Evolutionary conservation across 2,113 vertebrate genomes (phyloP), one percentile per base, ranked within the genome.

Genomic region (Agelaius tricolor): DNA sequence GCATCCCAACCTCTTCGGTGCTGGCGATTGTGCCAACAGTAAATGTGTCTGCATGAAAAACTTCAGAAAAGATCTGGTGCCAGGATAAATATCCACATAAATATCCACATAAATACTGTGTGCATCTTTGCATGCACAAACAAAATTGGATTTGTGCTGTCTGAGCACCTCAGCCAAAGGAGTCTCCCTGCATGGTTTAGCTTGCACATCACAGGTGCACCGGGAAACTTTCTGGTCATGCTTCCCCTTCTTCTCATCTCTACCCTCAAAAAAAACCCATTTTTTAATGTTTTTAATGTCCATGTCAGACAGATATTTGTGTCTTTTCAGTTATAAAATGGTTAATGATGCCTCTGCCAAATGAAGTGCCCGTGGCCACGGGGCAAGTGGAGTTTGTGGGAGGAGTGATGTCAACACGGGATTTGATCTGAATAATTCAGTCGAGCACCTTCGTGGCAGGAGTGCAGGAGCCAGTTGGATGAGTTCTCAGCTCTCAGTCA

Each of bases 381-480:
- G 68, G 71, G 93, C 84, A 84, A 39, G 79, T 23, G 75, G 94
- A 88, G 92, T 80, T 78, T 89, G 92, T 96, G 92, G 93, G 95
- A 96, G 95, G 77, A 87, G 33, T 24, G 91, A 81, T 97, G 90
- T 94, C 92, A 95, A 63, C 92, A 88, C 15, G 41, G 79, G 80
- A 68, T 85, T 90, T 55, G 57, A 86, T 96, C 68, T 96, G 13
- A 95, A 43, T 92, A 93, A 91, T 90, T 84, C 79, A 71, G 67
- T 23, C 76, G 12, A 6, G 55, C 69, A 52, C 68, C 5, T 80
- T 67, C 82, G 26, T 22, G 85, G 94, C 61, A 81, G 61, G 74
- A 92, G 90, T 65, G 76, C 83, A 33, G 86, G 26, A 96, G 92
- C 94, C 93, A 95, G 94, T 97, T 24, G 90, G 96, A 65, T 95